A percentile compares a stretch with the other conserved stretches of the same genome.
Conservation (phyloP, 2,797 vertebrate species). For the Macrochelys suwanniensis region DNA sequence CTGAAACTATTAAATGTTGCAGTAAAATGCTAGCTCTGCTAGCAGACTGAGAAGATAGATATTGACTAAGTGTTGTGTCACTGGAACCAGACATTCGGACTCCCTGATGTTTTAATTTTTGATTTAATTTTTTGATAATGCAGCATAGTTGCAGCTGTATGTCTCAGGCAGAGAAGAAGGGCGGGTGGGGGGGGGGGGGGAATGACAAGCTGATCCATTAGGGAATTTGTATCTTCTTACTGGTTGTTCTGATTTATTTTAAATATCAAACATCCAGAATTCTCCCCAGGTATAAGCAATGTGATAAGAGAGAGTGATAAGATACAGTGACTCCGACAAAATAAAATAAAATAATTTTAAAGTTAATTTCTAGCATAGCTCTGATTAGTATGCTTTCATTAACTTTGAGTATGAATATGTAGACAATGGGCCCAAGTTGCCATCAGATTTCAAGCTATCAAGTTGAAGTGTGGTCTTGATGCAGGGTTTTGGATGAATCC, state of each 20-base stretch:
- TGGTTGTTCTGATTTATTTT: slow-evolving; percentile 10
- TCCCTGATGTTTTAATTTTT: slow-evolving; percentile 84
- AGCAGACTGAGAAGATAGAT: slow-evolving; percentile 58
- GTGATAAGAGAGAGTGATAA: slow-evolving; percentile 42
- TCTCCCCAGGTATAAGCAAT: slow-evolving; percentile 24
- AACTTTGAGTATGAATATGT: slow-evolving; percentile 11
- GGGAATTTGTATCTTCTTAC: slow-evolving; percentile 55
- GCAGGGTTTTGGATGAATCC: not conserved
- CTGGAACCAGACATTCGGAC: slow-evolving; percentile 78
- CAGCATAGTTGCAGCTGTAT: slow-evolving; percentile 60
- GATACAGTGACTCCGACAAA: slow-evolving; percentile 40
- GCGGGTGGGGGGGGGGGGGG: not conserved
- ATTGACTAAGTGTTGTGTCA: slow-evolving; percentile 77
- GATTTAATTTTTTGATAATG: slow-evolving; percentile 85
- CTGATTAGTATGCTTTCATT: not conserved
- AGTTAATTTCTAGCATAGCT: slow-evolving; percentile 35
- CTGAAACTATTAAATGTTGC: slow-evolving; percentile 38
- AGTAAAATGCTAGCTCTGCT: slow-evolving; percentile 52
- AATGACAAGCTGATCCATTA: slow-evolving; percentile 65
- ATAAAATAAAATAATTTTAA: slow-evolving; percentile 56
- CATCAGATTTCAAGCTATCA: not conserved
- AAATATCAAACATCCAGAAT: slow-evolving; percentile 44
- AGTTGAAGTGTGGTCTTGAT: not conserved
- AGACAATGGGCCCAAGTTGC: not conserved
- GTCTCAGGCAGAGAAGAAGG: slow-evolving; percentile 62